Base-by-base conservation (phyloP, 2,888 invertebrate species). In the Dione juno region DNA sequence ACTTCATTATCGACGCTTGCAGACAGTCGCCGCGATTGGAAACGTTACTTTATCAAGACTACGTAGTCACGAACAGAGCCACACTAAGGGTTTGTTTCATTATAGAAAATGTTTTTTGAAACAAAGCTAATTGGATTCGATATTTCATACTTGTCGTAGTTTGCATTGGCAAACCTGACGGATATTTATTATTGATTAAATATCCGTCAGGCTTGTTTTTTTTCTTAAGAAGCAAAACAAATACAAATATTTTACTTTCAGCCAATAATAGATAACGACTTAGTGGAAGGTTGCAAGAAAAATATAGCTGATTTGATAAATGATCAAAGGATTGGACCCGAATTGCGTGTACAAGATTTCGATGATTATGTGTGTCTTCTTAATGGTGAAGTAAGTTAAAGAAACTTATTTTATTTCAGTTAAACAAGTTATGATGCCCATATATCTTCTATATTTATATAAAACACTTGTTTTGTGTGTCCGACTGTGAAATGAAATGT, bases 361-460 rank as follows among this genome's bases (percentile, higher is more conserved):
- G 97, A 97, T 83, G 95, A 96, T 74, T 98, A 97, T 82, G 94
- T 96, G 73, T 94, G 95, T 75, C 87, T 97, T 35, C 94, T 97
- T 66, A 96, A 97, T 79, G 96, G 96, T n/a, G 89, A 94, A 66
- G 95, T 94, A 74, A 82, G 83, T 80, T 11, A 16, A 59, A 21
- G 3, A 14, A 3, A 10, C 1, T 19, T 13, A 0, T 1, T 16
- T 16, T n/a, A n/a, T n/a, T n/a, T n/a, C n/a, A n/a, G n/a, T n/a
- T n/a, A n/a, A n/a, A n/a, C n/a, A n/a, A n/a, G n/a, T 28, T 28
- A 28, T 28, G 2, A 28, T 28, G 28, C 28, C 28, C 28, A 28
- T 28, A 28, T 28, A 5, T 28, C 28, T 28, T 28, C 2, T 28
- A 5, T 28, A 28, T 28, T 28, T 28, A 5, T 28, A 28, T 28